Percentiles rank a stretch among this genome's conserved stretches.
Evolutionary conservation across 53 echinoderm and acorn worm species (phyloP).

Genomic region (Holothuria leucospilota): DNA sequence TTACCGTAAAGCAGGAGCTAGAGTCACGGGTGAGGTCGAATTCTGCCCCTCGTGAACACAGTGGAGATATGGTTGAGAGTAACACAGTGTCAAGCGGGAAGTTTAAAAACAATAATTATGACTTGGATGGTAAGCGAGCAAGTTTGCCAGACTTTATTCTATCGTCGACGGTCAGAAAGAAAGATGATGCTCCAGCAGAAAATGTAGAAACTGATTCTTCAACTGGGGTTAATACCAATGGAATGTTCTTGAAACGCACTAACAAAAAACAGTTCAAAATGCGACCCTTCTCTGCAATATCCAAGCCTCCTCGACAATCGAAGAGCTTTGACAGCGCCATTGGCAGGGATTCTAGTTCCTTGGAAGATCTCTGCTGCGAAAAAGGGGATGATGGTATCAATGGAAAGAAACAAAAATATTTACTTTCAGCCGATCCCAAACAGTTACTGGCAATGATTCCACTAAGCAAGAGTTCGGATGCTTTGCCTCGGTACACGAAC

Average conservation of each 20-base stretch:
- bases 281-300: conserved; percentile 3
- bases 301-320: conserved; percentile 22
- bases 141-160: conserved; percentile 32
- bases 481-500: conserved; percentile 9
- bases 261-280: conserved; percentile 21
- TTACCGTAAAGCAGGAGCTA: conserved; percentile 3
- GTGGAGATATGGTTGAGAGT: neutral
- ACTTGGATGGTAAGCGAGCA: conserved; percentile 23
- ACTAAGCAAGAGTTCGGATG: conserved; percentile 38
- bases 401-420: conserved; percentile 41
- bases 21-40: conserved; percentile 14
- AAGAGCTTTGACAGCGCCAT: conserved; percentile 51
- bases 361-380: conserved; percentile 33
- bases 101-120: neutral
- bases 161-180: conserved; percentile 9
- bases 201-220: neutral
- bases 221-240: neutral
- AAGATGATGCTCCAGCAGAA: neutral
- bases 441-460: conserved; percentile 14
- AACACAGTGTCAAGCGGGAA: too few species aligned
- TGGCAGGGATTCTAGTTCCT: conserved; percentile 22
- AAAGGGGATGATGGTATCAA: conserved; percentile 8
- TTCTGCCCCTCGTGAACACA: conserved; percentile 26
- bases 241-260: conserved; percentile 34
- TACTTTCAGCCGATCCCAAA: conserved; percentile 35